Evolutionary conservation across 1,140 invertebrate genomes (phyloP), one percentile per base, ranked within the genome.

Genomic region (Drosophila sp.): DNA sequence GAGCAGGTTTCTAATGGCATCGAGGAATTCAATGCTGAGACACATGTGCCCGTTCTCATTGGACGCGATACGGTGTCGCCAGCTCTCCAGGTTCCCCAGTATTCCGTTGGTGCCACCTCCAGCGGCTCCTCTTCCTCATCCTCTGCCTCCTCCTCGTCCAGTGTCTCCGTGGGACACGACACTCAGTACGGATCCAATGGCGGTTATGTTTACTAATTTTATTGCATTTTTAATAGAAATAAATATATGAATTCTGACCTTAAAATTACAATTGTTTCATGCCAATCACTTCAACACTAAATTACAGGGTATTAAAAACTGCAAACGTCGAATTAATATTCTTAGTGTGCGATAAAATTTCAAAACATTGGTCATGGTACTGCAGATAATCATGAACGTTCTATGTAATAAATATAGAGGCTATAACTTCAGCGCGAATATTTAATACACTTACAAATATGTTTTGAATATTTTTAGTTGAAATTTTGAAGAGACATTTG

Each of bases 151-250:
- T 21, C 27, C 27, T 13, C 8, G 3, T 43, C 38, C 0, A 8
- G 43, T 0, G 38, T 18, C 18, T 57, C 64, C 0, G 18, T 38
- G 18, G 7, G 40, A 34, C 48, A 18, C 14, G 81, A 51, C 18
- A 89, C 83, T 5, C 80, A 89, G 38, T 89, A 89, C 51, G 83
- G 46, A 4, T 50, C 83, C n/a, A 89, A 89, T 34, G 83, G 83
- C 38, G 83, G 83, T 16, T 89, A 89, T 58, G 77, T 89, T 11
- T 87, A 87, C 64, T 87, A 89, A 69, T 14, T 9, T 34, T 41
- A 25, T 13, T 40, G 2, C 9, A 16, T 48, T 40, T 13, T 51
- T 16, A 38, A 25, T 1, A 9, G 6, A n/a, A 36, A 53, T 57
- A 48, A 57, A 40, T 40, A 13, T n/a, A 9, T 25, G 5, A 21